Evolutionary conservation across 1,140 invertebrate species (phyloP), one percentile per base, ranked within the genome.

Genomic region (Aphis gossypii): DNA sequence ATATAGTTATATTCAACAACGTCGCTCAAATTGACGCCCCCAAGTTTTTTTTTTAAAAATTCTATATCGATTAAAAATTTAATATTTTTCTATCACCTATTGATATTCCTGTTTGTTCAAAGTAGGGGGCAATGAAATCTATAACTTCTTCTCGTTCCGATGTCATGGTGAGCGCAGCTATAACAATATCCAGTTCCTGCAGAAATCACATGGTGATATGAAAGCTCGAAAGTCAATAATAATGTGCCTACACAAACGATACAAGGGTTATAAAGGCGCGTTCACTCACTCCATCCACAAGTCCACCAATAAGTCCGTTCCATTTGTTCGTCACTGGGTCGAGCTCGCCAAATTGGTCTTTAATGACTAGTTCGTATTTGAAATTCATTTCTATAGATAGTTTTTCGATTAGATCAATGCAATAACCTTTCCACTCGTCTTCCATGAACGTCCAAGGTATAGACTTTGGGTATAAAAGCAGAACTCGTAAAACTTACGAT

Each of bases 71-170:
- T 68, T 68, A 76, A n/a, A 18, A 18, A 1, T 4, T 76, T n/a
- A n/a, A 76, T 76, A 76, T n/a, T 18, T n/a, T n/a, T n/a, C 21
- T 14, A 14, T 95, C 96, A 98, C 97, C 97, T 93, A 98, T 98
- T 1, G 97, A 96, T 94, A 99, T 97, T 87, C 98, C 98, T 0
- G 97, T 97, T 95, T 98, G 97, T 94, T 98, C 98, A 94, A 98
- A 98, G 95, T 98, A 99, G 0, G 98, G 98, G 0, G 98, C 97
- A 14, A 98, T 97, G 95, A 98, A 99, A 95, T 99, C 98, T 18
- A 99, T 97, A 0, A 98, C 97, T 96, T 99, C 98, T 95, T 99
- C 98, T 92, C 98, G 96, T 94, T 98, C 98, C 18, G 98, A 98
- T 23, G 98, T 99, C 97, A 99, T 99, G 21, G 98, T 98, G 6